Evolutionary conservation across 2,797 vertebrate genomes (phyloP), one percentile per base, ranked within the genome.

Genomic region (Amblyopsis hoosieri): DNA sequence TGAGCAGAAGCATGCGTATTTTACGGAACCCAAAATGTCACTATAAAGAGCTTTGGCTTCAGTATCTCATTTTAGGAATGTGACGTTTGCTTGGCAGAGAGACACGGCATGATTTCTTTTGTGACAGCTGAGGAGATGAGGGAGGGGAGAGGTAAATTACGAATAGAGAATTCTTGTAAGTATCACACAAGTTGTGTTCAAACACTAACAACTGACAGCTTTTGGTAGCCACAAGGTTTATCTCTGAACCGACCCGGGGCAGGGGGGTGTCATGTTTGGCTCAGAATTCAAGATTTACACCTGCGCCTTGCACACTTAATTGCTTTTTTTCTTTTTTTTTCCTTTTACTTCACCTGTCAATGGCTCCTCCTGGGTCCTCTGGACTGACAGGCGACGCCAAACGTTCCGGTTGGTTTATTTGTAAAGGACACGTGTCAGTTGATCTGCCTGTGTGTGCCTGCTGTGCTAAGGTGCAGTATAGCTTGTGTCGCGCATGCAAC

Each of bases 121-220:
- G 45, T 84, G 80, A 75, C 72, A 67, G 67, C 69, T 76, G 54
- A 79, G 46, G 67, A 61, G 8, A 8, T 6, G 15, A 52, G 13
- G 53, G 47, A 9, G 6, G 19, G 52, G 60, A 17, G 31, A 50
- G 54, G 46, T 79, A 69, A 80, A 85, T 78, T 79, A 85, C 79
- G 60, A 67, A 79, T 61, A 50, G 60, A 66, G 49, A 75, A n/a
- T 31, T 76, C 66, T 42, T 63, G 56, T 72, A 48, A 12, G 71
- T 61, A 69, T 80, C 73, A 80, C 77, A 78, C 78, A 76, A 78
- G 68, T 37, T 7, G 37, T 37, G 66, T 76, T 75, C 60, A 62
- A 64, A 62, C 56, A 46, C 45, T 74, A 72, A 74, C 71, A 74
- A 59, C 66, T 49, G 55, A 71, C 78, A 66, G 69, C 79, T 79